Conservation (phyloP, 2,888 invertebrate genomes). For the Clitarchus hookeri region DNA sequence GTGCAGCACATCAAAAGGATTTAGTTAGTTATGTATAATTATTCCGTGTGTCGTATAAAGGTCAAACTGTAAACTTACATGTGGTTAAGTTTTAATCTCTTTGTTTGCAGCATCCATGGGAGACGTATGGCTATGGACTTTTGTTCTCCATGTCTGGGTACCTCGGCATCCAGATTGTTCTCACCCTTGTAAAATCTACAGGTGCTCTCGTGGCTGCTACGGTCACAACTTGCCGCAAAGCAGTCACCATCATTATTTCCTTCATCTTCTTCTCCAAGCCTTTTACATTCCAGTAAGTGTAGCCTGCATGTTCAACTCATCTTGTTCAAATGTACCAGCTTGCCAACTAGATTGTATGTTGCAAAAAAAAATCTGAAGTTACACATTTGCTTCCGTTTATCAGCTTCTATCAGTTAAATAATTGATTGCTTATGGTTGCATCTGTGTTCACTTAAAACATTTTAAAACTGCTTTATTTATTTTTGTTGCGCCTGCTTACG, state of each 20-base stretch:
- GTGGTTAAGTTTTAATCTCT: constrained; percentile 44
- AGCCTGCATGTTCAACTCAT: not conserved
- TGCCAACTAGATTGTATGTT: too few species aligned
- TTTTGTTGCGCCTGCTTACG: too few species aligned
- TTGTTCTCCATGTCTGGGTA: constrained; percentile 90
- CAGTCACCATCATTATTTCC: constrained; percentile 88
- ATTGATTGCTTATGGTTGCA: too few species aligned
- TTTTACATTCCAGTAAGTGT: constrained; percentile 85
- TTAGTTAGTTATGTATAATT: too few species aligned
- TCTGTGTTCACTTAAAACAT: too few species aligned
- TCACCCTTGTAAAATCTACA: constrained; percentile 84
- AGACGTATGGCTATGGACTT: constrained; percentile 83
- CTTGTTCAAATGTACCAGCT: too few species aligned
- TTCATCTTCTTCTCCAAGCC: constrained; percentile 94
- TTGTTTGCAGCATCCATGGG: constrained; percentile 65
- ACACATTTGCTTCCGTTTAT: too few species aligned
- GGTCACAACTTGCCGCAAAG: constrained; percentile 88
- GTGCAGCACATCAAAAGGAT: too few species aligned
- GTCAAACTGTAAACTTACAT: not conserved
- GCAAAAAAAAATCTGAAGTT: too few species aligned
- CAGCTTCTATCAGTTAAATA: too few species aligned
- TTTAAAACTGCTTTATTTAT: too few species aligned
- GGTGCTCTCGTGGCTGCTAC: constrained; percentile 95
- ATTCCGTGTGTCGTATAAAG: too few species aligned
- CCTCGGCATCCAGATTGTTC: constrained; percentile 89